Percentiles rank a stretch among this genome's conserved stretches.
Conservation (phyloP, 2,797 vertebrate genomes). For the Bryconaethiops microstoma region DNA sequence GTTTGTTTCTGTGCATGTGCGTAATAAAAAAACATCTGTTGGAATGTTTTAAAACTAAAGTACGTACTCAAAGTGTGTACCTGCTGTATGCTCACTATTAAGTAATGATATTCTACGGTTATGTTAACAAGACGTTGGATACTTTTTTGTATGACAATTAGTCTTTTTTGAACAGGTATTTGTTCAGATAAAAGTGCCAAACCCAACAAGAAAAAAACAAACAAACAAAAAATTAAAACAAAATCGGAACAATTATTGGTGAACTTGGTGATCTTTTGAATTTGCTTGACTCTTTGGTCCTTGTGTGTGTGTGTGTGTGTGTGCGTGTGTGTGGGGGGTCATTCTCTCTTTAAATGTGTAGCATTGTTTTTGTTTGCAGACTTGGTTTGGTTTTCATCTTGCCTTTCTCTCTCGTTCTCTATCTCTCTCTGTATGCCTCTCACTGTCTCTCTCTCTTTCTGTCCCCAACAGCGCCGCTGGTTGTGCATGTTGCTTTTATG, state of each 20-base stretch:
- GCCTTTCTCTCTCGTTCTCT: conserved; percentile 68
- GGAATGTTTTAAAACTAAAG: conserved; percentile 92
- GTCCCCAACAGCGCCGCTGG: conserved; percentile 65
- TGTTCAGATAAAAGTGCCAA: conserved; percentile 99
- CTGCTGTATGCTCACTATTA: conserved; percentile 88
- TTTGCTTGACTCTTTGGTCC: conserved; percentile 81
- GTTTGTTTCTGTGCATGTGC: conserved; percentile 92
- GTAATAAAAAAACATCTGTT: conserved; percentile 86
- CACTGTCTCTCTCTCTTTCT: conserved; percentile 47
- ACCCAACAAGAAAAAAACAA: conserved; percentile 73
- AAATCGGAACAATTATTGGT: conserved; percentile 73
- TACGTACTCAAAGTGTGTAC: conserved; percentile 90
- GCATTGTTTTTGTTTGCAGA: conserved; percentile 69
- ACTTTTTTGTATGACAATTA: conserved; percentile 88
- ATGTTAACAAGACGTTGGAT: conserved; percentile 82
- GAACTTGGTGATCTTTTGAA: conserved; percentile 82
- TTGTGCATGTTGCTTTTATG: conserved; percentile 76
- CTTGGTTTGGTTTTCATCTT: conserved; percentile 66
- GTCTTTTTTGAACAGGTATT: conserved; percentile 90
- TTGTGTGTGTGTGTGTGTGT: conserved; percentile 11
- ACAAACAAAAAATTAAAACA: conserved; percentile 57
- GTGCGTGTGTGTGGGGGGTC: conserved; percentile 50
- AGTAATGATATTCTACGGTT: conserved; percentile 86
- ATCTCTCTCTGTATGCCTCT: conserved; percentile 47
- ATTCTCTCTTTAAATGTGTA: conserved; percentile 77